Conservation (phyloP, 2,113 vertebrate genomes). For the Corydoras maculifer region DNA sequence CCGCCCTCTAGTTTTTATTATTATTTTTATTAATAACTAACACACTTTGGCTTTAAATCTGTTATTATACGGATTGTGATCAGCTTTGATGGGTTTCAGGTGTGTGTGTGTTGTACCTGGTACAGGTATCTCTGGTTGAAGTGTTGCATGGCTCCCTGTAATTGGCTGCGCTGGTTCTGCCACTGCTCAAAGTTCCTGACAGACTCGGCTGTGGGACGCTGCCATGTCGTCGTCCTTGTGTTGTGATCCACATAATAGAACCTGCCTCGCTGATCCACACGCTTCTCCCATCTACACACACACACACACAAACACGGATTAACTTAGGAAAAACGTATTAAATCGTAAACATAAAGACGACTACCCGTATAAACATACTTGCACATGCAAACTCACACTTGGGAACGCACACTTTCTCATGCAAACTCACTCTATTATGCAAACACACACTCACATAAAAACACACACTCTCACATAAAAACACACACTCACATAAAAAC, state of each 20-base stretch:
- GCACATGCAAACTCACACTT: background rate
- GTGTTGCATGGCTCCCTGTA: slow-evolving; percentile 96
- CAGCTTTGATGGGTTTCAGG: background rate
- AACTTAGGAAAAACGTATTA: no score
- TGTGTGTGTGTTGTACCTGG: slow-evolving; percentile 70
- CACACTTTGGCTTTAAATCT: no score
- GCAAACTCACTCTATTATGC: background rate
- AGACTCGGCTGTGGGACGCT: slow-evolving; percentile 87
- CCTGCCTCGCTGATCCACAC: slow-evolving; percentile 87
- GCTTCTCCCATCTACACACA: slow-evolving; percentile 86
- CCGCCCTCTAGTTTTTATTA: no score
- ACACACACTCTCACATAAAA: background rate
- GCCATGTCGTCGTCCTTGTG: slow-evolving; percentile 96
- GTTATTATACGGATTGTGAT: no score
- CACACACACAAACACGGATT: background rate
- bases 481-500: background rate
- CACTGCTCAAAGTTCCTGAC: slow-evolving; percentile 96
- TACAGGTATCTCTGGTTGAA: slow-evolving; percentile 98
- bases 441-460: background rate
- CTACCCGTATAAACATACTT: background rate
- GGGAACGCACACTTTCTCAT: background rate
- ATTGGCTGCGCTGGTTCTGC: slow-evolving; percentile 91
- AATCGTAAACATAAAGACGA: background rate
- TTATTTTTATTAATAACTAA: no score
- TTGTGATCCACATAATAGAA: slow-evolving; percentile 98